phyloP scores from a whole-genome alignment of 2,113 vertebrate genomes.

The Acrocephalus kingi region DNA sequence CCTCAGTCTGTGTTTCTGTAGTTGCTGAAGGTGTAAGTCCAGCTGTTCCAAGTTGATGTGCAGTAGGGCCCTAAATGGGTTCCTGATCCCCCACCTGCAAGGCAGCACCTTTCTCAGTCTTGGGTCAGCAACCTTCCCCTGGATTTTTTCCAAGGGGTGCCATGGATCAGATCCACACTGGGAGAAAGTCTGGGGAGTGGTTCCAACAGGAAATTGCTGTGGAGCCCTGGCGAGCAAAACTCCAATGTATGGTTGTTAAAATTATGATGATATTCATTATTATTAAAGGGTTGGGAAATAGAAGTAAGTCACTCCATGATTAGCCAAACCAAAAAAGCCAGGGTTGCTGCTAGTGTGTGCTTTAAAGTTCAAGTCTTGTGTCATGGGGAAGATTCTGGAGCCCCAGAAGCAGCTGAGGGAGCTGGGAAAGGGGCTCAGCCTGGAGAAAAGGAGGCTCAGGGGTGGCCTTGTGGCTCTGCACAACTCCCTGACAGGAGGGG shows the following conservation, averaged over 20 bases:
- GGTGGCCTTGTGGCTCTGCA: neutral
- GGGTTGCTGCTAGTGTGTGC: neutral
- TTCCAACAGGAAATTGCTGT: neutral
- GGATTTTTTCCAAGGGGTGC: neutral
- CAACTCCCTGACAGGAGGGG: neutral
- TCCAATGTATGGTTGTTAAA: neutral
- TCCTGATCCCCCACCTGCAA: neutral
- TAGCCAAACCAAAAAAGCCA: neutral
- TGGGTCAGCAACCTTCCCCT: accelerated
- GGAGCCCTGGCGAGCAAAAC: neutral
- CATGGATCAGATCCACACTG: neutral
- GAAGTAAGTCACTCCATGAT: neutral
- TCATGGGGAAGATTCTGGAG: neutral
- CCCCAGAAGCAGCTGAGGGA: neutral
- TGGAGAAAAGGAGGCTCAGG: neutral
- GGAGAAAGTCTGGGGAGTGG: neutral
- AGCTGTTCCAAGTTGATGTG: neutral
- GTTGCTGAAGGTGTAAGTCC: neutral
- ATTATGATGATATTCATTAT: neutral
- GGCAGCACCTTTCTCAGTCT: neutral
- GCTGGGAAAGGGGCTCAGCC: neutral
- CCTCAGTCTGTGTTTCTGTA: accelerated
- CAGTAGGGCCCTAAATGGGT: neutral
- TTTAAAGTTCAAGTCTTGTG: neutral
- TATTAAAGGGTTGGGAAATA: neutral